phyloP scores from a whole-genome alignment of 2,113 vertebrate species.

The Lagopus muta region DNA sequence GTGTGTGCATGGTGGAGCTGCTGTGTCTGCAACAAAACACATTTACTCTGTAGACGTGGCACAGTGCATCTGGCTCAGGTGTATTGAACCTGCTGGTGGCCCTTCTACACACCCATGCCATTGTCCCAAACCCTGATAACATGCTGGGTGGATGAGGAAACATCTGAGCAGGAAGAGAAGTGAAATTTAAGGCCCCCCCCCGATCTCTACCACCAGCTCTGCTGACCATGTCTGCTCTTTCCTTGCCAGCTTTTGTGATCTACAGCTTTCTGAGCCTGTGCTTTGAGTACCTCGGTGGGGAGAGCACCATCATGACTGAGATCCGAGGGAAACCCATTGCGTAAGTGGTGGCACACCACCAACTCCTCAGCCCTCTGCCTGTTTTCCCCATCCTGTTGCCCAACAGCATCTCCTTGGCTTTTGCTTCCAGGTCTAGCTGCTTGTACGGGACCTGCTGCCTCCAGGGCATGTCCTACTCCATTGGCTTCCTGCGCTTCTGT shows the following conservation, averaged over 20 bases:
- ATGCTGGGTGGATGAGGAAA: not conserved
- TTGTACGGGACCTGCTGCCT: constrained; percentile 94
- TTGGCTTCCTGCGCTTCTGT: constrained; percentile 96
- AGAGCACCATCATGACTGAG: constrained; percentile 96
- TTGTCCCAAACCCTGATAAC: not conserved
- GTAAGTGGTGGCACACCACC: constrained; percentile 73
- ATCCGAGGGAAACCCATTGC: constrained; percentile 91
- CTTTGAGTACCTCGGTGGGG: constrained; percentile 96
- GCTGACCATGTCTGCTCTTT: not conserved
- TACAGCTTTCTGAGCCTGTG: constrained; percentile 97
- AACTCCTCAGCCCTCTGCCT: not conserved
- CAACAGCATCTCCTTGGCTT: not conserved
- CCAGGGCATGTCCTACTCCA: constrained; percentile 90
- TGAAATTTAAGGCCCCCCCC: not conserved
- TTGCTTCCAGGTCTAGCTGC: constrained; percentile 87
- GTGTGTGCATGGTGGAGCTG: not conserved
- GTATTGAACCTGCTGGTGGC: not conserved
- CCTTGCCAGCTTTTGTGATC: constrained; percentile 91
- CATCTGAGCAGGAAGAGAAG: not conserved
- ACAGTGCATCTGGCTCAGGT: fast-evolving
- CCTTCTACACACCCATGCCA: not conserved
- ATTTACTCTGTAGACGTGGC: not conserved
- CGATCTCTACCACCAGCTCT: not conserved
- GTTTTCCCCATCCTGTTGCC: not conserved
- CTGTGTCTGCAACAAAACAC: not conserved